These are phyloP conservation scores for Pachycephala philippinensis DNA, from an alignment of 2,113 vertebrate species.

Conservation along the genomic window DNA sequence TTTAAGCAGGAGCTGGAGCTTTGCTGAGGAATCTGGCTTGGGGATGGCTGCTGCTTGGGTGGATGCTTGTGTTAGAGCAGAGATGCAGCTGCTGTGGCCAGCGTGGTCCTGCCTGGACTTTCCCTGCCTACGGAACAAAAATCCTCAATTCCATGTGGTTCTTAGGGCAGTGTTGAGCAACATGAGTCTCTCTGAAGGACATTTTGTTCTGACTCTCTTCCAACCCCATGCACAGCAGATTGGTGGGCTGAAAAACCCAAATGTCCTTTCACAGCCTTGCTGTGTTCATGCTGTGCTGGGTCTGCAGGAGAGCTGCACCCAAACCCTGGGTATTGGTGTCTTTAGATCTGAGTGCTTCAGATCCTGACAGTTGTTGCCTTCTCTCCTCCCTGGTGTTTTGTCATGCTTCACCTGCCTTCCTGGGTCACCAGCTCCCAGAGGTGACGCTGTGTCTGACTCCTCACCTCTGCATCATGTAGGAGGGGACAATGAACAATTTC, in stretches of 20 bases:
- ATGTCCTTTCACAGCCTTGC: not conserved
- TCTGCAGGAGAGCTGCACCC: not conserved
- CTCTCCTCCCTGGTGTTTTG: accelerated
- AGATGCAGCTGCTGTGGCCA: not conserved
- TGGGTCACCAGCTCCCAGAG: not conserved
- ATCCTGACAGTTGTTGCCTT: not conserved
- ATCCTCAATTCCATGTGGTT: not conserved
- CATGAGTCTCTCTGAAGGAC: not conserved
- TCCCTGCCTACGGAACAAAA: not conserved
- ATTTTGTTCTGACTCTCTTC: not conserved
- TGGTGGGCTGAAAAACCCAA: not conserved
- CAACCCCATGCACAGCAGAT: not conserved
- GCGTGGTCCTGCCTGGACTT: not conserved
- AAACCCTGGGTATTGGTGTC: not conserved
- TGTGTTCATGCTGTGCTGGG: not conserved
- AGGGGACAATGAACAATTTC: not conserved
- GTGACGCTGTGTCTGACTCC: not conserved
- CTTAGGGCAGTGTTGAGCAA: not conserved
- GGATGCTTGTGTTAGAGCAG: not conserved
- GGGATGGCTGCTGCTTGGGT: accelerated
- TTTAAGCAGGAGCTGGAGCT: not conserved
- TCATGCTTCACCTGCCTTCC: not conserved
- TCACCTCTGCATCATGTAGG: not conserved
- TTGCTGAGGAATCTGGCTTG: not conserved
- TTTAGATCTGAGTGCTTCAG: not conserved